Base-by-base conservation (phyloP, 2,113 vertebrate species). In the Morone saxatilis region DNA sequence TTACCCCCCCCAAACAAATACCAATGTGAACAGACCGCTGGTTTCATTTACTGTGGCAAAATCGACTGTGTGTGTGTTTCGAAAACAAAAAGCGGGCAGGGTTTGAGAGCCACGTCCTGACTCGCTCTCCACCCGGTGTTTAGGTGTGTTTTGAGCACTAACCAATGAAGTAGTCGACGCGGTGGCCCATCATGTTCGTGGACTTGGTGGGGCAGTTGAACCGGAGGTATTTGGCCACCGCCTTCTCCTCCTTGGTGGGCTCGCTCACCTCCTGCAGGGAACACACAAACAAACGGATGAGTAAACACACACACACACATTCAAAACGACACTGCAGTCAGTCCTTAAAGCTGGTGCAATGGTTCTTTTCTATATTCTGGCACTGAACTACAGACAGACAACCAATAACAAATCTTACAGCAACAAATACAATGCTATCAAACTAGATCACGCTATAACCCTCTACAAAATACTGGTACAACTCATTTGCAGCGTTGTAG, bases 151-250 rank as follows among this genome's bases (percentile, higher is more conserved):
- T 17, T 17, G 43, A 67, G 20, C 43, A 86, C 96, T 89, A 88
- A 99, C 98, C 98, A 57, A 97, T 96, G 84, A 99, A 99, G 94
- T 99, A 99, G 95, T 99, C 98, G 67, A 99, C 98, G 51, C 97
- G 88, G 86, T 99, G 98, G 53, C 98, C 97, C 97, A 99, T 97
- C 98, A 99, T 99, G 94, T 98, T 99, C 71, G 98, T 99, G 83
- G 98, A 99, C 92, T 99, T 99, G 86, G 97, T 98, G 53, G 97
- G 97, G 88, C 98, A 99, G 94, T 99, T 99, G 93, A 99, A 99
- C 45, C 98, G 96, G 78, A 99, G 94, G 91, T 98, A 98, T 91
- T 99, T 99, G 80, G 98, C 98, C 87, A 99, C 97, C 4, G 97
- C 97, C 94, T 99, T 99, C 92, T 99, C 98, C 93, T 99, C 98